A percentile compares a stretch with the other conserved stretches of the same genome.
phyloP scores from a whole-genome alignment of 2,888 invertebrate genomes.

The Campopleginae sp. region DNA sequence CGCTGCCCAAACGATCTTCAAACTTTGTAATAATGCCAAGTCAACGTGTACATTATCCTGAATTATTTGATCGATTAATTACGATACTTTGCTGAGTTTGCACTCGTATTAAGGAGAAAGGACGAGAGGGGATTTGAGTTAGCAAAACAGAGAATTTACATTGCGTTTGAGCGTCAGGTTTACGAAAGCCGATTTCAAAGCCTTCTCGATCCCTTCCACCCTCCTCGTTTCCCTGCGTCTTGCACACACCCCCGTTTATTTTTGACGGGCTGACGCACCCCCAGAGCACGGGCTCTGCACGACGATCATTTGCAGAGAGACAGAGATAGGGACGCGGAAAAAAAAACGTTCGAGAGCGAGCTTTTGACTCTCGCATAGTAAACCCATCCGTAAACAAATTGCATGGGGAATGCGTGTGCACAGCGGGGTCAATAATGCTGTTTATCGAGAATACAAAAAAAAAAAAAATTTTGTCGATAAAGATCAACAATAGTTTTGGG shows the following conservation, averaged over 20 bases:
- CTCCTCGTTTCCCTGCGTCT: background rate
- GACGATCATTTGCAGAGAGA: conserved; percentile 20
- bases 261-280: conserved; percentile 62
- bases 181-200: conserved; percentile 67
- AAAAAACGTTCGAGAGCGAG: conserved; percentile 14
- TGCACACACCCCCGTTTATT: conserved; percentile 57
- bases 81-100: conserved; percentile 60
- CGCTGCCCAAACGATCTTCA: background rate
- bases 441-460: conserved; percentile 37
- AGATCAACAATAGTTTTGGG: conserved; percentile 27
- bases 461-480: too few species aligned
- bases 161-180: conserved; percentile 67
- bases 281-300: conserved; percentile 32
- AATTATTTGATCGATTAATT: conserved; percentile 63
- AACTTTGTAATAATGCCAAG: background rate
- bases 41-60: background rate
- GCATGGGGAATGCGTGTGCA: conserved; percentile 1
- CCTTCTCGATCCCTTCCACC: conserved; percentile 35
- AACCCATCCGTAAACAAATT: conserved; percentile 63
- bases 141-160: conserved; percentile 54
- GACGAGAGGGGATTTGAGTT: conserved; percentile 12
- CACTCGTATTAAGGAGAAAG: conserved; percentile 11
- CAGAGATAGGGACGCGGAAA: background rate
- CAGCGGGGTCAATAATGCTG: conserved; percentile 29
- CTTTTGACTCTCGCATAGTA: conserved; percentile 56